phyloP scores from a whole-genome alignment of 2,113 vertebrate species.

The Malurus elegans region DNA sequence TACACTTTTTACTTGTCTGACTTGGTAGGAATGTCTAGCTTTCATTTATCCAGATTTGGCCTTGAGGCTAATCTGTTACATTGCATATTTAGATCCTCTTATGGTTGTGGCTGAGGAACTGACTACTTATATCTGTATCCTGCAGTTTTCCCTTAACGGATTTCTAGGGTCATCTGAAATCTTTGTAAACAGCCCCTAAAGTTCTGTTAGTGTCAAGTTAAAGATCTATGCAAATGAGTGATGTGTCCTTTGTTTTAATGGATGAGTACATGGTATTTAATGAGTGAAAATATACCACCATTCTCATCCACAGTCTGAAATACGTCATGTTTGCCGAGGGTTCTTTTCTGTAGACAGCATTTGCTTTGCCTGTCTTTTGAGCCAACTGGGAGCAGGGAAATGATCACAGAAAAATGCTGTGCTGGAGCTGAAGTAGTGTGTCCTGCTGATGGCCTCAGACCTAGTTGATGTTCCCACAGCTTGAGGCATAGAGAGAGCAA shows the following conservation, averaged over 20 bases:
- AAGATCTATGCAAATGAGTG: background rate
- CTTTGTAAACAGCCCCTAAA: background rate
- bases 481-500: background rate
- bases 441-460: slow-evolving; percentile 22
- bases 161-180: background rate
- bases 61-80: background rate
- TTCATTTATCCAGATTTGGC: background rate
- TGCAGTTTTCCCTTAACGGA: accelerated
- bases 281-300: background rate
- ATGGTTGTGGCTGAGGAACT: background rate
- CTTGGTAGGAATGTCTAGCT: background rate
- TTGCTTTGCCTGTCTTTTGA: slow-evolving; percentile 15
- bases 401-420: background rate
- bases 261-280: background rate
- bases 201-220: background rate
- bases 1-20: background rate
- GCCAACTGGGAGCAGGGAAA: background rate
- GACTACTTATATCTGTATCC: background rate
- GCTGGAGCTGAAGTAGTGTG: background rate
- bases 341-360: background rate
- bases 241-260: background rate
- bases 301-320: background rate
- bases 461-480: slow-evolving; percentile 2
- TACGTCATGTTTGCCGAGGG: background rate
- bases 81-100: background rate